Base-by-base conservation (phyloP, 1,140 invertebrate species). In the Mylabris phalerata region DNA sequence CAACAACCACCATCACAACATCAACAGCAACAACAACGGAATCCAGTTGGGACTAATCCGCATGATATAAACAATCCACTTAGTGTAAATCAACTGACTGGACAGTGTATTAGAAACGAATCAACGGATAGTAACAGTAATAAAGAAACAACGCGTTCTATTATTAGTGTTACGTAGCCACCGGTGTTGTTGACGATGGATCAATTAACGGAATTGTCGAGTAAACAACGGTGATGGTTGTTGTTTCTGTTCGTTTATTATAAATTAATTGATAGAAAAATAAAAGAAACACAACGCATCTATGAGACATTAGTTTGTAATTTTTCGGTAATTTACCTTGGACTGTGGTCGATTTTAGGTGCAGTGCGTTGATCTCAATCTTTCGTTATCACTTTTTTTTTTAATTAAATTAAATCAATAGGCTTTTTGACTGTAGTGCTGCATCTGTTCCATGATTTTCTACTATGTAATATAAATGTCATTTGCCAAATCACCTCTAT, bases 1-100 rank as follows among this genome's bases (percentile, higher is more conserved):
- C 32, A 32, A 11, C 41, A 42, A 9, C 41, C 41, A 42, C 62
- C 58, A 55, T 32, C 32, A 32, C 41, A 42, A 32, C 68, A 75
- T 61, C 69, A 75, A 62, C 69, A 62, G 19, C 19, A 19, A 50
- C 74, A 70, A 41, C 77, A 78, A 39, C 80, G 88, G 42, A 84
- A 89, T 72, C 90, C 91, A 13, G 90, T 93, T 40, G 91, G 90
- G 51, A 91, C 90, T 7, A 93, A 93, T 76, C 91, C 91, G 9
- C 84, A 90, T 65, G 90, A 93, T 78, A 87, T 89, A 55, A 93
- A 94, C 77, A 93, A 93, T 79, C 91, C 91, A 24, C 78, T 93
- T 25, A 92, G 89, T 74, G 90, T 94, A 38, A 92, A 92, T 67
- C 89, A 91, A 75, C 76, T 93, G 58, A 92, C 89, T 41, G 89